Evolutionary conservation across 1,140 invertebrate species (phyloP).

Genomic region (Panagrolaimus sp.): DNA sequence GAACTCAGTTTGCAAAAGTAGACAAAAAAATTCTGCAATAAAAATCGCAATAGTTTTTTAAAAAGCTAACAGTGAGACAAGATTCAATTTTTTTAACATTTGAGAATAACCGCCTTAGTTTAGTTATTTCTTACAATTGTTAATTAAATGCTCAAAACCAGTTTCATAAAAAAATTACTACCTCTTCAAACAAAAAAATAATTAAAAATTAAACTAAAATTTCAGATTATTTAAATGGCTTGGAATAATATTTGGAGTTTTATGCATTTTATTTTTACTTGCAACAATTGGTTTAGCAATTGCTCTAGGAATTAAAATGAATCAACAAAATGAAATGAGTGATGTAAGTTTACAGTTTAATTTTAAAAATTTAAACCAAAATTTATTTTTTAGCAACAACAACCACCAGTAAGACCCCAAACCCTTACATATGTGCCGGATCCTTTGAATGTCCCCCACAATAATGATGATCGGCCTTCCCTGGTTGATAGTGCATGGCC

Average conservation of each 20-base stretch:
- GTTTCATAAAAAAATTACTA: neutral
- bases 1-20: too few species aligned
- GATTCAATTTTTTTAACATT: neutral
- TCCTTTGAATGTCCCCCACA: neutral
- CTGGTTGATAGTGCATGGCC: conserved; percentile 30
- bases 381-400: neutral
- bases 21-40: neutral
- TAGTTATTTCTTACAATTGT: neutral
- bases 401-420: neutral
- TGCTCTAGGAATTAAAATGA: conserved; percentile 45
- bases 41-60: neutral
- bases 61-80: neutral
- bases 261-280: conserved; percentile 51
- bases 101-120: neutral
- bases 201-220: conserved; percentile 8
- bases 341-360: conserved; percentile 3
- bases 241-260: conserved; percentile 42
- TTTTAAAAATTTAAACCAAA: neutral
- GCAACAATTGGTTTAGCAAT: conserved; percentile 48
- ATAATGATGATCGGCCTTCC: neutral
- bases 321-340: conserved; percentile 21
- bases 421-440: neutral
- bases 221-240: conserved; percentile 51
- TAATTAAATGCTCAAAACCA: neutral
- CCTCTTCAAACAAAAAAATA: neutral